Base-by-base conservation (phyloP, 2,888 invertebrate species). In the Escarpia spicata region DNA sequence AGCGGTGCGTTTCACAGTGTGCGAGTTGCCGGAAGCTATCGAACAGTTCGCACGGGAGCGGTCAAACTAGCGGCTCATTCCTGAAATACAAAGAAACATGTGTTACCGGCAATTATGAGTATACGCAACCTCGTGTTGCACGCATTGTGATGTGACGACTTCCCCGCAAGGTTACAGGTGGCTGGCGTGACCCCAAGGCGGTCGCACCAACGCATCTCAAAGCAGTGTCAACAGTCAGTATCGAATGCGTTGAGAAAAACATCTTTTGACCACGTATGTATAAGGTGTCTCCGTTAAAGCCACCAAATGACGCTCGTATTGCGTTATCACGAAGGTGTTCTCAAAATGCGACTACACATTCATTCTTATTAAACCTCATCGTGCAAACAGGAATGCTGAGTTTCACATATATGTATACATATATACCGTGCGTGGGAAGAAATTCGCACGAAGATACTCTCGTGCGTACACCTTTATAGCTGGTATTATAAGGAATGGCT, bases 31-130 rank as follows among this genome's bases (percentile, higher is more conserved):
- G 75, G 75, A 26, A 75, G 4, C 75, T 6, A 26, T n/a, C 6
- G 75, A 75, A 75, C 75, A 75, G 75, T 75, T 75, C 75, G 75
- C 75, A n/a, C 75, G n/a, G 75, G 75, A 75, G 75, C 75, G 75
- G 75, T 26, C 75, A 75, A 26, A 26, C 75, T 75, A 75, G 75
- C 75, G 75, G 26, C 75, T 75, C 75, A 75, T 75, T 75, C 75
- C 75, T 75, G 75, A 75, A 75, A 75, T 75, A 75, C 75, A 26
- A 75, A 75, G 75, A 75, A 75, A 75, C 75, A 75, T 75, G 75
- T 75, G 75, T 75, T 75, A 75, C 75, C 19, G 26, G 75, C 75
- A 75, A 75, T 75, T 75, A 75, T 26, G 6, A 15, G 75, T 2
- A 75, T 75, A 26, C 75, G 26, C 75, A 75, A 26, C 26, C 26